Base-by-base conservation (phyloP, 2,888 invertebrate genomes). In the Scelioninae gen. 2 region DNA sequence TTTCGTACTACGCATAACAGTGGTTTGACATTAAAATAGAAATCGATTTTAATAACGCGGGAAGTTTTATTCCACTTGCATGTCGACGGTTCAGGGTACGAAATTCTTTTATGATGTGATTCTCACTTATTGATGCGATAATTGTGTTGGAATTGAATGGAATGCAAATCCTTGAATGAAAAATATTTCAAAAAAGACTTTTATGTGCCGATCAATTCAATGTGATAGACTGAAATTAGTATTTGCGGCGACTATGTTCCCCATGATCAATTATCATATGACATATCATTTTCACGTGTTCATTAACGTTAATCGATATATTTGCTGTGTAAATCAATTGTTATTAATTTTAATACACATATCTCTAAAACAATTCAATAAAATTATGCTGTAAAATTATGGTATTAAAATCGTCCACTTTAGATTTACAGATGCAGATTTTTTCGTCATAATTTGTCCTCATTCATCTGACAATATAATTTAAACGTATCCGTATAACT, bases 11-110 rank as follows among this genome's bases (percentile, higher is more conserved):
- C 31, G 11, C n/a, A 41, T 28, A 22, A 25, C 22, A 48, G 10
- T 6, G 28, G 22, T 39, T 15, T 39, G 31, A 41, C 16, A 48
- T 41, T 35, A 48, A 60, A 61, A 61, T 52, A 37, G 35, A 63
- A 63, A 63, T 63, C 63, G 52, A 63, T 63, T 52, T 63, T 52
- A 52, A 52, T 63, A 63, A 52, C 48, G 45, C 13, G 6, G 22
- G 2, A 10, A 18, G 19, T 33, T 46, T 58, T 55, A 55, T 55
- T 28, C 10, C 37, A 9, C 22, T 45, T 37, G 37, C 45, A 25
- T 22, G 46, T 35, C 45, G 22, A 46, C n/a, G 33, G n/a, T 16
- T 39, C 37, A 13, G 13, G 13, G 13, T 15, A 28, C 25, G 28
- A 25, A 57, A 58, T 58, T 31, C 35, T 35, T 48, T 46, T 25